Conservation (phyloP, 37 sponge, comb jelly and placozoan genomes). For the Diacarnus erythraeanus region DNA sequence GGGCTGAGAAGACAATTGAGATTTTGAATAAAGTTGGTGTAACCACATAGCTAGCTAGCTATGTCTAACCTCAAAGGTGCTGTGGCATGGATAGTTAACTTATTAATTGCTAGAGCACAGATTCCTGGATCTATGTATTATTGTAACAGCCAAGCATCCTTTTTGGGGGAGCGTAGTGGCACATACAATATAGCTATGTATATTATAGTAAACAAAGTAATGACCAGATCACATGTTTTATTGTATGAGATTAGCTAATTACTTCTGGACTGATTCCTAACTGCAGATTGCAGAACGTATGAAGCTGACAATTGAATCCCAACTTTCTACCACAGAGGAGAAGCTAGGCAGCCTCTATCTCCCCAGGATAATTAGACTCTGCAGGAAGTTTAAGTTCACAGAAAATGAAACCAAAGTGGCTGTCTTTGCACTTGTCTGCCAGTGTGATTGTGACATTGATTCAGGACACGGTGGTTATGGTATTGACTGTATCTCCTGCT, state of each 20-base stretch:
- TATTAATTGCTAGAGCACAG: too few species aligned
- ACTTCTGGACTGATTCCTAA: too few species aligned
- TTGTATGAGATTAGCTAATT: too few species aligned
- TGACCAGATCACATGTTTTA: too few species aligned
- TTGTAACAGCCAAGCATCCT: too few species aligned
- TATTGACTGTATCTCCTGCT: slow-evolving; percentile 5
- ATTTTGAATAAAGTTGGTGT: slow-evolving; percentile 1
- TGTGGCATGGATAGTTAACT: too few species aligned
- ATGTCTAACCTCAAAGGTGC: too few species aligned
- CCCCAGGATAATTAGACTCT: slow-evolving; percentile 65
- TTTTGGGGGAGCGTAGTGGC: too few species aligned
- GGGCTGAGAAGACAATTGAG: not conserved
- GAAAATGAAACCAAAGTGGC: slow-evolving; percentile 54
- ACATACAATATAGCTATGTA: too few species aligned
- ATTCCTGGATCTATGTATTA: too few species aligned
- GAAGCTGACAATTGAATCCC: slow-evolving; percentile 12
- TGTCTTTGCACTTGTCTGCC: slow-evolving; percentile 13
- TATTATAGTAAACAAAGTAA: too few species aligned
- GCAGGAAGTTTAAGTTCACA: slow-evolving; percentile 52
- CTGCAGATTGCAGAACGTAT: slow-evolving; percentile 40
- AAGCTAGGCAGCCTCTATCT: slow-evolving; percentile 45
- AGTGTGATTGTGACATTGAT: slow-evolving; percentile 16
- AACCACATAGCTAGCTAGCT: too few species aligned
- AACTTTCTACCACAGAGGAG: slow-evolving; percentile 49
- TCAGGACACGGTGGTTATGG: not conserved